Evolutionary conservation across 2,888 invertebrate species (phyloP).

Genomic region (Stomorhina lunata): DNA sequence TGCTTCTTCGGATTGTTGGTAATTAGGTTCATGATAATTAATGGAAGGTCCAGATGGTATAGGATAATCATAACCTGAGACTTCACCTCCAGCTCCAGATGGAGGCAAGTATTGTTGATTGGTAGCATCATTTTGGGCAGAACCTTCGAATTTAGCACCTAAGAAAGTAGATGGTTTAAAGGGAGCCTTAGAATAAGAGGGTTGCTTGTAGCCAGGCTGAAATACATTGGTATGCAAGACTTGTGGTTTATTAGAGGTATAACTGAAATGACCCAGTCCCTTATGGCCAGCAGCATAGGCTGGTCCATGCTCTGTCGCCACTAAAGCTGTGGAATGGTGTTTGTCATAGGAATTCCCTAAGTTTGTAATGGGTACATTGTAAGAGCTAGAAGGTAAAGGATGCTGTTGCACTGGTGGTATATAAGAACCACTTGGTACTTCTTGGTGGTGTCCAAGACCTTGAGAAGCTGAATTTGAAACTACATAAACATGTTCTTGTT

Average conservation of each 20-base stretch:
- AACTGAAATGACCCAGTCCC: conserved; percentile 76
- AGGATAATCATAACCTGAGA: conserved; percentile 71
- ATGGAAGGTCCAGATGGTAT: conserved; percentile 50
- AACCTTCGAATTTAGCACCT: conserved; percentile 74
- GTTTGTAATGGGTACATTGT: conserved; percentile 53
- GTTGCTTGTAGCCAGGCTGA: conserved; percentile 34
- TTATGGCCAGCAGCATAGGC: conserved; percentile 77
- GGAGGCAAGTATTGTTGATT: conserved; percentile 69
- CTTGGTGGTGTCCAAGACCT: neutral
- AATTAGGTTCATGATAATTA: conserved; percentile 69
- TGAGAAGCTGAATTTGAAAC: conserved; percentile 1
- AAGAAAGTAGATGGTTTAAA: conserved; percentile 78
- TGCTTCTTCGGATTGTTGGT: conserved; percentile 66
- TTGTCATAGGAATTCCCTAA: conserved; percentile 61
- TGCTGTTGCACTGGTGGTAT: conserved; percentile 5
- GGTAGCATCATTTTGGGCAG: conserved; percentile 65
- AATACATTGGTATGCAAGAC: conserved; percentile 73
- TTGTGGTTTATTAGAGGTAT: conserved; percentile 74
- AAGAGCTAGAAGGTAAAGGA: conserved; percentile 52
- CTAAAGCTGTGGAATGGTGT: conserved; percentile 35
- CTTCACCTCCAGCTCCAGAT: conserved; percentile 16
- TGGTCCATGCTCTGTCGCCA: conserved; percentile 67
- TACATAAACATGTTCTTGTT: conserved; percentile 53
- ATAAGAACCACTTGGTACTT: neutral
- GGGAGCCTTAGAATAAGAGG: conserved; percentile 70